Conservation (phyloP, 1,140 invertebrate genomes). For the Drosophila subpulchrella region DNA sequence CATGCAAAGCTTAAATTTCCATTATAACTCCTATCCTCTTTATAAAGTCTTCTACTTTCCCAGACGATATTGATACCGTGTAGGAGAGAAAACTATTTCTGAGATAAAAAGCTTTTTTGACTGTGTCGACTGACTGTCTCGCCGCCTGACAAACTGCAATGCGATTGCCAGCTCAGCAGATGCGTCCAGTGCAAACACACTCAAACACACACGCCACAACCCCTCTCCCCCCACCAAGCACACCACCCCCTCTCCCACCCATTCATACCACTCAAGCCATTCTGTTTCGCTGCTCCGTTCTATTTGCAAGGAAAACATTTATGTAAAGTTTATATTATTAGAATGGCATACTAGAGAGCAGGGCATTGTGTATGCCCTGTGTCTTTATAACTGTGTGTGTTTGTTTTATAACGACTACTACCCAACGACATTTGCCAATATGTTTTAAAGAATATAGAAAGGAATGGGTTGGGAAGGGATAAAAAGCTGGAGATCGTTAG, state of each 20-base stretch:
- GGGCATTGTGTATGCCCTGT: constrained; percentile 36
- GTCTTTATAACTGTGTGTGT: constrained; percentile 40
- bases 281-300: constrained; percentile 44
- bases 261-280: constrained; percentile 23
- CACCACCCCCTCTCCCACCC: neutral
- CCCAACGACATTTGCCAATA: constrained; percentile 70
- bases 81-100: constrained; percentile 31
- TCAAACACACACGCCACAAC: neutral
- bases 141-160: constrained; percentile 61
- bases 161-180: constrained; percentile 64
- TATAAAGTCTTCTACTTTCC: neutral
- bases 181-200: constrained; percentile 36
- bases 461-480: neutral
- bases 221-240: neutral
- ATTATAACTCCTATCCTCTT: neutral
- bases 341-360: constrained; percentile 63
- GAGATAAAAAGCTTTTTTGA: constrained; percentile 43
- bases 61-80: neutral
- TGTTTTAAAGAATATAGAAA: constrained; percentile 41
- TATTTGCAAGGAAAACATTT: constrained; percentile 79
- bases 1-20: no score
- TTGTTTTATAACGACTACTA: constrained; percentile 69
- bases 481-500: constrained; percentile 31
- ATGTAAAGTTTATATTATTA: constrained; percentile 78
- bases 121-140: constrained; percentile 22